Evolutionary conservation across 2,888 invertebrate species (phyloP), one percentile per base, ranked within the genome.

Genomic region (Drosophila anomalata): DNA sequence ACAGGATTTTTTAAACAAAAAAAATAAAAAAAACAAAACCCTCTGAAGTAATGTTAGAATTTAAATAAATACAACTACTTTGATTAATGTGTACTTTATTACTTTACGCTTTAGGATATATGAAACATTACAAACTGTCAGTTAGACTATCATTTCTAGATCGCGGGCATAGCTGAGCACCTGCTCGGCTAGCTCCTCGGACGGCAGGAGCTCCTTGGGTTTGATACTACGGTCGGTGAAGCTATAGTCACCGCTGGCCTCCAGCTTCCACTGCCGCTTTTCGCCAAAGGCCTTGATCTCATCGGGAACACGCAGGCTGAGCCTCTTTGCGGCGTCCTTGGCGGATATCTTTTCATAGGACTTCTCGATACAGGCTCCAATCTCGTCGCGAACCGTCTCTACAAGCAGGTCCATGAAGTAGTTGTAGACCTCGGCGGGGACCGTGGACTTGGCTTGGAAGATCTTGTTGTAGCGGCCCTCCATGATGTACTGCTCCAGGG

Each of bases 381-480:
- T 99, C 92, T 99, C 99, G 82, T 97, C 96, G 51, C 99, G 94
- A 33, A 99, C 98, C 0, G 99, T 99, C 84, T 98, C 97, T 53
- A 99, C 92, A 14, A 99, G 93, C 67, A 98, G 97, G 83, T 99
- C 98, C 94, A 99, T 99, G 92, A 99, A 99, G 84, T 98, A 96
- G 73, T 96, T 97, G 92, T 99, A 99, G 73, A 96, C 97, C 73
- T 97, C 96, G 0, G 99, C 97, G 67, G 99, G 99, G 5, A 99
- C 98, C 92, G 98, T 98, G 24, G 96, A 96, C 92, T 97, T 97
- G 1, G 97, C 97, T 79, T 97, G 93, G 90, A 98, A 98, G 60
- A 98, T 97, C 92, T 99, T 99, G 91, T 99, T 99, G 90, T 99
- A 99, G 78, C 98, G 97, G 51, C 99, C 99, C 91, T 99, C 99